These are phyloP conservation scores for Maccullochella peelii DNA, from an alignment of 2,113 vertebrate genomes.

Conservation along the genomic window DNA sequence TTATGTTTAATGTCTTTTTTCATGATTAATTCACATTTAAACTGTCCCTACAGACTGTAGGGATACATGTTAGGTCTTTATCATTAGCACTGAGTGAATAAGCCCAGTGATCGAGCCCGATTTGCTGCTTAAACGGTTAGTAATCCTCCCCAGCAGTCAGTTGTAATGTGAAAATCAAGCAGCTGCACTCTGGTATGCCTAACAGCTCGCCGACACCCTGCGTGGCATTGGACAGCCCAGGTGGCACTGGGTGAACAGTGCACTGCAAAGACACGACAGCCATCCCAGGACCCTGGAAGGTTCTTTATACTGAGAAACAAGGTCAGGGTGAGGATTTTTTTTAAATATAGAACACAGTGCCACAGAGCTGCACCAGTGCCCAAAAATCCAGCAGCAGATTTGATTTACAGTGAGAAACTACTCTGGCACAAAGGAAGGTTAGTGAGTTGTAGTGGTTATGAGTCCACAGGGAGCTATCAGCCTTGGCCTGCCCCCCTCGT, in stretches of 20 bases:
- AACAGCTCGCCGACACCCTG: conserved; percentile 47
- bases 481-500: neutral
- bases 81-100: conserved; percentile 64
- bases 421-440: conserved; percentile 44
- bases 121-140: conserved; percentile 51
- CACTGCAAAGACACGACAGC: conserved; percentile 56
- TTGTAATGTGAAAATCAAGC: conserved; percentile 81
- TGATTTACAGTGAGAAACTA: conserved; percentile 67
- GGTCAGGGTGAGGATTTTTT: conserved; percentile 73
- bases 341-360: conserved; percentile 78
- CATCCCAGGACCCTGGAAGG: conserved; percentile 62
- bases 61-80: conserved; percentile 14
- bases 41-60: neutral
- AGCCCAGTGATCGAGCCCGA: conserved; percentile 48
- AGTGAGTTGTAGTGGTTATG: conserved; percentile 38
- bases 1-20: neutral
- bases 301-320: conserved; percentile 78
- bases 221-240: conserved; percentile 47
- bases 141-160: conserved; percentile 71
- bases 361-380: conserved; percentile 48
- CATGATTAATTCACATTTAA: neutral
- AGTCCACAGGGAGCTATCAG: conserved; percentile 38
- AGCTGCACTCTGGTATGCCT: conserved; percentile 76
- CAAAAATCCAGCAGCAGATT: conserved; percentile 60
- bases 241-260: conserved; percentile 55